Evolutionary conservation across 2,797 vertebrate genomes (phyloP), one percentile per base, ranked within the genome.

Genomic region (Allobates femoralis): DNA sequence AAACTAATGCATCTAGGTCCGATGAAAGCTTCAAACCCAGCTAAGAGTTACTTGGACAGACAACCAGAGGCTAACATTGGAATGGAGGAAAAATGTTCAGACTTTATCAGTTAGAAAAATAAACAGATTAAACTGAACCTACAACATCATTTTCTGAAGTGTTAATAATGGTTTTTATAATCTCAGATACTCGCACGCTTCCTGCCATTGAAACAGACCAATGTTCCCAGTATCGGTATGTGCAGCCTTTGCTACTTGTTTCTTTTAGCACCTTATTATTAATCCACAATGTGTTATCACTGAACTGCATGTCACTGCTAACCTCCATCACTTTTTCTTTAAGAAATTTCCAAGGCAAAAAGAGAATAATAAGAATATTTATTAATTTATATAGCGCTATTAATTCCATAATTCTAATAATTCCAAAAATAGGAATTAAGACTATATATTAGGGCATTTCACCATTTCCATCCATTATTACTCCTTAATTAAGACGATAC

Each of bases 111-210:
- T 86, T 83, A 85, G 67, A 81, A 93, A 90, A 91, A 80, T 94
- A 93, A 94, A 93, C 93, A 93, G 92, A 94, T 93, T 92, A 92
- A 92, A 91, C 90, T 91, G 91, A 93, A 93, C 91, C 83, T 67
- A 86, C 90, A 90, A 90, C 91, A 88, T 91, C 90, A 91, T 92
- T 91, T 90, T 92, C 86, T 90, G 87, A 87, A 91, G 90, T 89
- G 88, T 91, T 93, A 91, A 93, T 93, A 93, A 94, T 94, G 91
- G 91, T 75, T 81, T 60, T 85, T 91, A 92, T 93, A 93, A 94
- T 93, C 92, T 93, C 90, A 91, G 92, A 92, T 90, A 91, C 89
- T 88, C 89, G 15, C 92, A 92, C 89, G 23, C 85, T 94, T 94
- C 93, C 93, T 94, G 90, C 85, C 86, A 93, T 94, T 94, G 91